Conservation (phyloP, 2,797 vertebrate species). For the Sebastes paucispinis region DNA sequence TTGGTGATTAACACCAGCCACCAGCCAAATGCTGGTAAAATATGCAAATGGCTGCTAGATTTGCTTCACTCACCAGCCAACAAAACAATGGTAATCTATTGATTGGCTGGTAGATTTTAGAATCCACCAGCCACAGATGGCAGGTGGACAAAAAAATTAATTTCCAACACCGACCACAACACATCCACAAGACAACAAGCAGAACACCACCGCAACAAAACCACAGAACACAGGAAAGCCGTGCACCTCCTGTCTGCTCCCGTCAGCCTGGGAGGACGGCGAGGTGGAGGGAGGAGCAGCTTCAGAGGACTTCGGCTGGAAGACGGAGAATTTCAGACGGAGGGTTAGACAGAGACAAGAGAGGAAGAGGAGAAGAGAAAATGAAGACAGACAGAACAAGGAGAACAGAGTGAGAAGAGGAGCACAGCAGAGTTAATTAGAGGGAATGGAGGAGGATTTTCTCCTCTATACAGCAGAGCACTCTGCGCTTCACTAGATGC, state of each 20-base stretch:
- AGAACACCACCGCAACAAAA: conserved; percentile 2
- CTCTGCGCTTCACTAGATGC: conserved; percentile 18
- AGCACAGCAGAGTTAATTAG: conserved; percentile 49
- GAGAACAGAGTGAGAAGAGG: neutral
- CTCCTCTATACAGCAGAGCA: conserved; percentile 1
- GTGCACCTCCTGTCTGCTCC: conserved; percentile 91
- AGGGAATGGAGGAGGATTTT: conserved; percentile 46
- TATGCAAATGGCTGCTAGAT: too few relatives aligned
- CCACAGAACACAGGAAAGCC: conserved; percentile 4
- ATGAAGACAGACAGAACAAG: conserved; percentile 1
- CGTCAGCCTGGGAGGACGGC: conserved; percentile 90
- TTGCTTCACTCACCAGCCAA: too few relatives aligned
- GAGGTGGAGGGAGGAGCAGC: conserved; percentile 87
- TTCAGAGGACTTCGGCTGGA: conserved; percentile 88
- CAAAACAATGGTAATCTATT: neutral
- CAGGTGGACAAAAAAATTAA: rapidly evolving
- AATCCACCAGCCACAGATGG: too few relatives aligned
- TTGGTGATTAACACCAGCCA: too few relatives aligned
- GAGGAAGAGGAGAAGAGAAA: neutral
- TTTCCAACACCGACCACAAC: neutral
- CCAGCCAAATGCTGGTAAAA: too few relatives aligned
- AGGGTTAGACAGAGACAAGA: conserved; percentile 14
- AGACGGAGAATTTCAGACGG: conserved; percentile 28
- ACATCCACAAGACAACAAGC: neutral
- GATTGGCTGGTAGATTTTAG: too few relatives aligned